phyloP scores from a whole-genome alignment of 2,888 invertebrate species.

The Tryphoninae sp. region DNA sequence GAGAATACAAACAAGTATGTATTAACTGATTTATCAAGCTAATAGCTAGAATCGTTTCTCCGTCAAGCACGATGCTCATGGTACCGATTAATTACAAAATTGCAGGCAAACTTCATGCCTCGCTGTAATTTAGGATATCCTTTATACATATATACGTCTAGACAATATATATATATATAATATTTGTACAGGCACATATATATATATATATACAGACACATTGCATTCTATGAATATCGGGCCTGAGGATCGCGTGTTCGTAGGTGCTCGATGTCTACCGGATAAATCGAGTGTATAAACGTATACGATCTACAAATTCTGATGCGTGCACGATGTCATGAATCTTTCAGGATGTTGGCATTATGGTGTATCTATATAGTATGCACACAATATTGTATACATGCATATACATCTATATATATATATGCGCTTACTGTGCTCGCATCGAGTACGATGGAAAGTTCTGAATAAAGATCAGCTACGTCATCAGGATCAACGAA shows the following conservation, averaged over 20 bases:
- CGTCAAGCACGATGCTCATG: conserved; percentile 33
- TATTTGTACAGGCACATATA: conserved; percentile 10
- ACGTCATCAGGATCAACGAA: conserved; percentile 59
- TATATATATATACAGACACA: conserved; percentile 16
- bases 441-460: conserved; percentile 35
- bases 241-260: conserved; percentile 58
- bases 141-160: conserved; percentile 11
- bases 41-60: conserved; percentile 16
- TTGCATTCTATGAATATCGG: conserved; percentile 20
- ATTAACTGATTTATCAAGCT: conserved; percentile 33
- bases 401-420: conserved; percentile 2
- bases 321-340: conserved; percentile 62
- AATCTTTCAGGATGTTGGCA: conserved; percentile 55
- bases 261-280: conserved; percentile 59
- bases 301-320: conserved; percentile 64
- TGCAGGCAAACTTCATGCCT: conserved; percentile 49
- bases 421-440: conserved; percentile 15
- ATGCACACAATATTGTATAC: background rate
- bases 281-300: conserved; percentile 62
- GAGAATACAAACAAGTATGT: background rate
- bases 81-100: conserved; percentile 54
- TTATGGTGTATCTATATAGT: conserved; percentile 17
- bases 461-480: conserved; percentile 58
- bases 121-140: conserved; percentile 28
- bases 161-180: background rate